Percentiles rank a stretch among this genome's conserved stretches.
Evolutionary conservation across 2,113 vertebrate species (phyloP).

Genomic region (Arothron firmamentum): DNA sequence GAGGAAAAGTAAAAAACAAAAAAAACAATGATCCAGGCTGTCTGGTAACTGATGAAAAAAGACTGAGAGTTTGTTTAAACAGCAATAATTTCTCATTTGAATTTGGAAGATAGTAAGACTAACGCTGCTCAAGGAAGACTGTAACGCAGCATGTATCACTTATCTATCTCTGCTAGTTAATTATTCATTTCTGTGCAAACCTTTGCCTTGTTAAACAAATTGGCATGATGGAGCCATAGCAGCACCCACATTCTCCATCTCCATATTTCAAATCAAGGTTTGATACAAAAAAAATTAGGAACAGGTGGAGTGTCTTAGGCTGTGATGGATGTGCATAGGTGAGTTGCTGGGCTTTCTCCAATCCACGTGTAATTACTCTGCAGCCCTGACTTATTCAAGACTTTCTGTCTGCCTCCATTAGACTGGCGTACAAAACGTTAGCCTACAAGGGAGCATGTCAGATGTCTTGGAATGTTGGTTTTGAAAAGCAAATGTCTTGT

Average conservation of each 20-base stretch:
- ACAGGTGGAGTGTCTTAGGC: conserved; percentile 36
- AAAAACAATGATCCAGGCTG: no score
- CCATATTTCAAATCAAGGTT: conserved; percentile 42
- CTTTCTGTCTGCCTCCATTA: conserved; percentile 43
- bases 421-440: conserved; percentile 32
- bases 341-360: conserved; percentile 35
- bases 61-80: no score
- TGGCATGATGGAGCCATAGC: conserved; percentile 13
- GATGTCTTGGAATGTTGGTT: conserved; percentile 2
- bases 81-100: no score
- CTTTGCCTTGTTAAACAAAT: conserved; percentile 39
- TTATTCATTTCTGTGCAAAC: conserved; percentile 26
- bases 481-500: conserved; percentile 6
- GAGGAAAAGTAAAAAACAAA: no score
- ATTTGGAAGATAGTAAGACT: no score
- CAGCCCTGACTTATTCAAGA: conserved; percentile 59
- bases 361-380: conserved; percentile 52
- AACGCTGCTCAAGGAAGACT: no score
- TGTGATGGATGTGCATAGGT: conserved; percentile 58
- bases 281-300: conserved; percentile 39
- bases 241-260: conserved; percentile 25
- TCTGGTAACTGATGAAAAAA: no score
- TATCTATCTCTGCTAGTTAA: conserved; percentile 7
- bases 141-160: background rate
- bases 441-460: conserved; percentile 7